A percentile compares a stretch with the other conserved stretches of the same genome.
Evolutionary conservation across 1,140 invertebrate species (phyloP).

Genomic region (Nymphalis io): DNA sequence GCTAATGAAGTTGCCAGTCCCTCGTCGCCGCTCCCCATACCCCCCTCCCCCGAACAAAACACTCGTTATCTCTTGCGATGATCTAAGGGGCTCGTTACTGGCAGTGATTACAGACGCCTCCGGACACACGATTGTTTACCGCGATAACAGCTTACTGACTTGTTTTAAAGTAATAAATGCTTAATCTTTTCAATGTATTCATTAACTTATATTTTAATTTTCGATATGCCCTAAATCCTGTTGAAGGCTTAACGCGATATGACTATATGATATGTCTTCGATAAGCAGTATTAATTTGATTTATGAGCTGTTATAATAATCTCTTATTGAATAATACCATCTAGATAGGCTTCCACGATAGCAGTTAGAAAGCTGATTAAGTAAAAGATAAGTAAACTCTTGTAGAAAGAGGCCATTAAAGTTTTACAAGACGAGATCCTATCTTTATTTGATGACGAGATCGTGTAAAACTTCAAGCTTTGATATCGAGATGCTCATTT

Average conservation of each 20-base stretch:
- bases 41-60: conserved; percentile 49
- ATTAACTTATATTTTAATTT: conserved; percentile 20
- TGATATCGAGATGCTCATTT: conserved; percentile 59
- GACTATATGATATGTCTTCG: not conserved
- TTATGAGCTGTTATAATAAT: not conserved
- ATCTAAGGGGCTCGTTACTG: conserved; percentile 59
- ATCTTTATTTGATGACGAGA: conserved; percentile 57
- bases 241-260: not conserved
- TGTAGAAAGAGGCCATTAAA: conserved; percentile 49
- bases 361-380: conserved; percentile 44
- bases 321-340: conserved; percentile 8
- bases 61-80: conserved; percentile 61
- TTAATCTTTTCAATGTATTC: conserved; percentile 21
- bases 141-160: conserved; percentile 48
- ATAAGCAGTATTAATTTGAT: not conserved
- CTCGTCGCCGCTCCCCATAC: conserved; percentile 31
- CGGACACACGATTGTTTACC: conserved; percentile 60
- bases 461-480: conserved; percentile 48
- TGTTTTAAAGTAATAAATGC: conserved; percentile 47
- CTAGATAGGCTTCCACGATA: not conserved
- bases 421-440: conserved; percentile 50
- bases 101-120: conserved; percentile 61
- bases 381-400: conserved; percentile 48
- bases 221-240: not conserved
- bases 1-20: conserved; percentile 61